Evolutionary conservation across 2,113 vertebrate genomes (phyloP).

Genomic region (Chaenogobius annularis): DNA sequence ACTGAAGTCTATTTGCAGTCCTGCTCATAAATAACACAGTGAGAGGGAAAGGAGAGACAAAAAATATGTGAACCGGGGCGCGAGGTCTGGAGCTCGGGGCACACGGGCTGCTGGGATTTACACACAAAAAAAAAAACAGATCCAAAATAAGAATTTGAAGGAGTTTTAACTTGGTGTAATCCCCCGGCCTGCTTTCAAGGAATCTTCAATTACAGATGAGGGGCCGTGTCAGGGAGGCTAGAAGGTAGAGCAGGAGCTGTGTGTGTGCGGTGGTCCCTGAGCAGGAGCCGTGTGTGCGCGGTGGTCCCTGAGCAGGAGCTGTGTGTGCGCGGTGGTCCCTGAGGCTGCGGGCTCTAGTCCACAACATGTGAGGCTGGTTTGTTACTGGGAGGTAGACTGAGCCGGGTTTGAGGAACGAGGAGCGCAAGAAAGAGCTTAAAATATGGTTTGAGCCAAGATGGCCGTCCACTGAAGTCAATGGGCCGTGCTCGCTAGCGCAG

Average conservation of each 20-base stretch:
- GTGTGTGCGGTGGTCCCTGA: too few species aligned
- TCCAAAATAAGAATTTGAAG: conserved; percentile 45
- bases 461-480: too few species aligned
- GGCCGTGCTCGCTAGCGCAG: too few species aligned
- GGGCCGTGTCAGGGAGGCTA: conserved; percentile 17
- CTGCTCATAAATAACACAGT: conserved; percentile 74
- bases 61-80: conserved; percentile 6
- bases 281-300: too few species aligned
- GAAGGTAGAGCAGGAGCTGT: not conserved
- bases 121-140: conserved; percentile 17
- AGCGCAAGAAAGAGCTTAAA: too few species aligned
- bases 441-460: too few species aligned
- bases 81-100: conserved; percentile 38
- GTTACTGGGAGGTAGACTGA: not conserved
- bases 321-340: not conserved
- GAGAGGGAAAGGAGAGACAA: conserved; percentile 32
- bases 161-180: conserved; percentile 49
- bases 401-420: not conserved
- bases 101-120: conserved; percentile 45
- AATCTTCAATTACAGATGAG: conserved; percentile 52
- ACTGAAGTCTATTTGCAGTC: conserved; percentile 77
- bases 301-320: not conserved
- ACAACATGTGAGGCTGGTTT: not conserved
- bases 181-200: conserved; percentile 39
- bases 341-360: not conserved